These are phyloP conservation scores for Babyrousa celebensis DNA, from an alignment of 2,797 vertebrate species.

Conservation along the genomic window DNA sequence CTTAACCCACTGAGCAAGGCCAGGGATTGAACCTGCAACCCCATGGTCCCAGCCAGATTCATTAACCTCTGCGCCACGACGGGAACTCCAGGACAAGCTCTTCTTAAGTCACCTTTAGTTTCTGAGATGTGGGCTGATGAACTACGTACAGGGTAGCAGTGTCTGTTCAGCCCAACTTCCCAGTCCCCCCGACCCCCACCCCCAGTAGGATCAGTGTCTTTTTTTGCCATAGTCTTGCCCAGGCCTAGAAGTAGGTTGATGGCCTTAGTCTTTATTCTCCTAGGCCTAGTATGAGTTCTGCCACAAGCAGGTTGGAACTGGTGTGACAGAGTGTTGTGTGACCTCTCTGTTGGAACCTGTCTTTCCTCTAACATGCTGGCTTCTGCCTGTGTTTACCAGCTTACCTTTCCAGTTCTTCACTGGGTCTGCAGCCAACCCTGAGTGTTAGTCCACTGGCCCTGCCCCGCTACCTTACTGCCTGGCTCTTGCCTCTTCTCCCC, in stretches of 20 bases:
- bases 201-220: not conserved
- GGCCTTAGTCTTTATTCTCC: not conserved
- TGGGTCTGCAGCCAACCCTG: not conserved
- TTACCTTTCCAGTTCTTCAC: not conserved
- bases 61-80: too few relatives aligned
- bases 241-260: not conserved
- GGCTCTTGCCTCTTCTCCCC: not conserved
- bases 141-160: not conserved
- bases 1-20: too few relatives aligned
- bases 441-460: not conserved
- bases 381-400: conserved; percentile 57
- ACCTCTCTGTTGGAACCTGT: not conserved
- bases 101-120: conserved; percentile 32
- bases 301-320: not conserved
- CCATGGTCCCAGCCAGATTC: too few relatives aligned
- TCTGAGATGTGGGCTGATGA: not conserved
- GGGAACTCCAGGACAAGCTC: not conserved
- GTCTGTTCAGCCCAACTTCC: not conserved
- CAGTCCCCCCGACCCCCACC: too few relatives aligned
- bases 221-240: not conserved
- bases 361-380: not conserved
- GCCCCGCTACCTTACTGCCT: not conserved
- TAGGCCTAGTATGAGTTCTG: not conserved
- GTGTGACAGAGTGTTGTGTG: not conserved
- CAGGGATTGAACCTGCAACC: too few relatives aligned